A percentile compares a stretch with the other conserved stretches of the same genome.
Conservation (phyloP, 1,140 invertebrate genomes). For the Acromyrmex charruanus region DNA sequence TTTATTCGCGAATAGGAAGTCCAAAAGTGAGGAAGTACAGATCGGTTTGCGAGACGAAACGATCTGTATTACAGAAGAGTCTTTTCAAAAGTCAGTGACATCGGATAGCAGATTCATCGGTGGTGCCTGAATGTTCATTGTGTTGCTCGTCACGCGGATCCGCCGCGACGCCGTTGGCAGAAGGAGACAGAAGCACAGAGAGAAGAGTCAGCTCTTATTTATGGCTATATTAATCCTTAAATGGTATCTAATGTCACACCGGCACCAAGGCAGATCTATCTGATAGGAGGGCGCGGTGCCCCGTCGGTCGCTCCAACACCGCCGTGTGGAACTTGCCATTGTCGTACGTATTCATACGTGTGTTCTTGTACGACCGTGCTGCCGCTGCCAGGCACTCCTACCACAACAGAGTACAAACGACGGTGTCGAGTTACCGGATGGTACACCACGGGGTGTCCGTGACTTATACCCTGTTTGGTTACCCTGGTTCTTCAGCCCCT, state of each 20-base stretch:
- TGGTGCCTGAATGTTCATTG: slow-evolving; percentile 74
- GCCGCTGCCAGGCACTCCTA: slow-evolving; percentile 81
- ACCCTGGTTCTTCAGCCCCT: slow-evolving; percentile 73
- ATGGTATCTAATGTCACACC: slow-evolving; percentile 87
- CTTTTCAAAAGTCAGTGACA: slow-evolving; percentile 37
- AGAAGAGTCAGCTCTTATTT: slow-evolving; percentile 84
- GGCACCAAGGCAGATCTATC: slow-evolving; percentile 82
- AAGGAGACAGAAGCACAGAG: slow-evolving; percentile 41
- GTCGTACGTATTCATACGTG: slow-evolving; percentile 85
- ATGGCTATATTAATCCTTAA: slow-evolving; percentile 87
- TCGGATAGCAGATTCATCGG: slow-evolving; percentile 64
- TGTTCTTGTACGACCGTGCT: slow-evolving; percentile 83
- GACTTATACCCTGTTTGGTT: slow-evolving; percentile 84
- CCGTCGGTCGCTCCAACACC: slow-evolving; percentile 59
- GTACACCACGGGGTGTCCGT: slow-evolving; percentile 85
- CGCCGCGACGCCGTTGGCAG: slow-evolving; percentile 56
- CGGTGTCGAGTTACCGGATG: slow-evolving; percentile 87
- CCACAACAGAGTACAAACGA: slow-evolving; percentile 84
- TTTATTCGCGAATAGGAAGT: neutral
- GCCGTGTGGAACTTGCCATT: slow-evolving; percentile 84
- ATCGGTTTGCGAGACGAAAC: neutral
- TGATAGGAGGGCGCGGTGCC: slow-evolving; percentile 73
- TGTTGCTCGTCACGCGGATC: slow-evolving; percentile 64
- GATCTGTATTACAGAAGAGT: neutral
- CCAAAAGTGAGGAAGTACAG: neutral